Percentiles rank a stretch among this genome's conserved stretches.
Evolutionary conservation across 2,888 invertebrate genomes (phyloP).

Genomic region (Andricus curvator): DNA sequence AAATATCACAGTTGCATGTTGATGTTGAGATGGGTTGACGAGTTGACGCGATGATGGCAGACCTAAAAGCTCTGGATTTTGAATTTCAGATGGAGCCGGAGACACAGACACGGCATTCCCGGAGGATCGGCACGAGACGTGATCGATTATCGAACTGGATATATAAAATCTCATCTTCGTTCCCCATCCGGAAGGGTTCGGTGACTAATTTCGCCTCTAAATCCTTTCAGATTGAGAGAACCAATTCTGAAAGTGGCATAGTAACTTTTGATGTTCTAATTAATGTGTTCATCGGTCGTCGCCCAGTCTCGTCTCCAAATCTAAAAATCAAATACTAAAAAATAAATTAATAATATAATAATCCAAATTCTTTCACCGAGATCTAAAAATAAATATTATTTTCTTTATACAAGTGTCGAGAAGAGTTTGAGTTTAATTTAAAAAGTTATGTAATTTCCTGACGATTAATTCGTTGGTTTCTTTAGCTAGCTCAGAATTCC

Average conservation of each 20-base stretch:
- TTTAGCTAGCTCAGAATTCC: no score
- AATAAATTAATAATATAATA: not conserved
- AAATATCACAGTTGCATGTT: slow-evolving; percentile 36
- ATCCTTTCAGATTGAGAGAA: not conserved
- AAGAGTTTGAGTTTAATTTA: no score
- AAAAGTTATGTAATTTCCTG: no score
- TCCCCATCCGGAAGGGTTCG: slow-evolving; percentile 96
- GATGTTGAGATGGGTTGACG: not conserved
- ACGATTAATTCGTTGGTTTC: no score
- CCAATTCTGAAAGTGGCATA: not conserved
- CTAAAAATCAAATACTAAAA: not conserved
- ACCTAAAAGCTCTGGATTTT: slow-evolving; percentile 33
- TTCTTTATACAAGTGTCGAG: no score
- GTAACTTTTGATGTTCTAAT: not conserved
- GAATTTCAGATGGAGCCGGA: slow-evolving; percentile 88
- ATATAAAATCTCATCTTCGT: slow-evolving; percentile 94
- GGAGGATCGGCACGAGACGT: slow-evolving; percentile 82
- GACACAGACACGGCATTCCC: slow-evolving; percentile 82
- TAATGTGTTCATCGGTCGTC: not conserved
- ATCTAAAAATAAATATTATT: no score
- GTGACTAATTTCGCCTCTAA: slow-evolving; percentile 80
- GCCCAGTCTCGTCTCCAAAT: not conserved
- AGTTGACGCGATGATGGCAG: not conserved
- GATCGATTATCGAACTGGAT: slow-evolving; percentile 90
- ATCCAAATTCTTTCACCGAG: no score